Conservation (phyloP, 2,113 vertebrate species). For the Ciconia boyciana region DNA sequence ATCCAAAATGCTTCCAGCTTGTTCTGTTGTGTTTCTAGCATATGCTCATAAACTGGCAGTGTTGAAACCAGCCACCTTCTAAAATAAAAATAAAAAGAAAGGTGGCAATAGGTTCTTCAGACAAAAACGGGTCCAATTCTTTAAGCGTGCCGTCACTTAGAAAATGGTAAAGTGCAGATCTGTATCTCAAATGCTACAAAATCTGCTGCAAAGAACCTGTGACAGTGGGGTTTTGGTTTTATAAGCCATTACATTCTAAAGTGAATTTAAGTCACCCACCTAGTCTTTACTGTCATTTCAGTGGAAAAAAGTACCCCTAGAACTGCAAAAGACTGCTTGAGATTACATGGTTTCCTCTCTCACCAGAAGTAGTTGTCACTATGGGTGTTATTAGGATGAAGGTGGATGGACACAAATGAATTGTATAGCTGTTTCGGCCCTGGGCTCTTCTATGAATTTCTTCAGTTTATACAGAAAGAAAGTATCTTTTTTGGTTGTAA, state of each 20-base stretch:
- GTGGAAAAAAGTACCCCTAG: background rate
- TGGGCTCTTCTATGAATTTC: background rate
- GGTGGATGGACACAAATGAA: background rate
- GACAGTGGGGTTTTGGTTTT: background rate
- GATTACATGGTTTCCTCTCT: background rate
- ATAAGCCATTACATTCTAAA: background rate
- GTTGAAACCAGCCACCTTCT: background rate
- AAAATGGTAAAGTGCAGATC: background rate
- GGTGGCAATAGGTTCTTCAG: background rate
- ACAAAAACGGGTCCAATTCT: background rate
- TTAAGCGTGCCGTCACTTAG: background rate
- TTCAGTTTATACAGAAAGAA: background rate
- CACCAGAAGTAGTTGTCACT: background rate
- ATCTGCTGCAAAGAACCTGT: background rate
- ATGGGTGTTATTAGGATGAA: background rate
- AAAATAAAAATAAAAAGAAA: background rate
- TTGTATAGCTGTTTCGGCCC: background rate
- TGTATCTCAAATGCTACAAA: background rate
- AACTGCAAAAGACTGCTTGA: background rate
- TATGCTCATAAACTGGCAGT: background rate
- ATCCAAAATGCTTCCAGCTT: constrained; percentile 5
- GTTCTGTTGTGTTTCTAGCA: background rate
- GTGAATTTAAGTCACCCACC: background rate
- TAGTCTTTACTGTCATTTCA: background rate
- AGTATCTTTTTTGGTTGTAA: background rate